Evolutionary conservation across 1,140 invertebrate genomes (phyloP), one percentile per base, ranked within the genome.

Genomic region (Tigriopus japonicus): DNA sequence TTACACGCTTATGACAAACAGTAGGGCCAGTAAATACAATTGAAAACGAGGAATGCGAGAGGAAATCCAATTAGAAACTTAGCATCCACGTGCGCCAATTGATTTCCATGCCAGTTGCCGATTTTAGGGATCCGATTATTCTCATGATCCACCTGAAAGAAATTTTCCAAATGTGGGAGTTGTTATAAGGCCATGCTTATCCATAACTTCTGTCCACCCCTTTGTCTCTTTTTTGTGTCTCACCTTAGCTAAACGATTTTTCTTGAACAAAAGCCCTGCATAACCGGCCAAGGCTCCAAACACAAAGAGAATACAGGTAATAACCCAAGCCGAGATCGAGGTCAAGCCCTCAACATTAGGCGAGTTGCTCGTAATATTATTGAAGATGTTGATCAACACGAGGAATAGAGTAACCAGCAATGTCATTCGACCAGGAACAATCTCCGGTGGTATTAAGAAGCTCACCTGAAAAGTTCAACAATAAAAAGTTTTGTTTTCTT

Each of bases 321-420:
- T 54, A 35, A 54, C 35, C 52, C 52, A 54, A 6, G 52, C 52
- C 17, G 52, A 54, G 17, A 54, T 24, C 23, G 35, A 24, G 35
- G 52, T 54, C 23, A 54, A 35, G 6, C 52, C 52, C 23, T 54
- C 52, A 1, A 54, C 52, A 54, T 54, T 54, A 13, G 52, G 52
- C n/a, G 52, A 54, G 52, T 54, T 54, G 35, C 21, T 24, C 5
- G 52, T 54, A n/a, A 54, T 35, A 21, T 54, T 54, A 15, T 54
- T 54, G 23, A 54, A 54, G 23, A 54, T 54, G 35, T 54, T 54
- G 52, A 54, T 54, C 52, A 54, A 24, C 52, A 54, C 52, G 35
- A 54, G 52, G 23, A 54, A 54, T 15, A 54, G 21, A 35, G 52
- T 54, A 15, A 54, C 52, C n/a, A 54, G 52, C 14, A 54, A 35